Evolutionary conservation across 2,888 invertebrate genomes (phyloP), one percentile per base, ranked within the genome.

Genomic region (Hylaea fasciaria): DNA sequence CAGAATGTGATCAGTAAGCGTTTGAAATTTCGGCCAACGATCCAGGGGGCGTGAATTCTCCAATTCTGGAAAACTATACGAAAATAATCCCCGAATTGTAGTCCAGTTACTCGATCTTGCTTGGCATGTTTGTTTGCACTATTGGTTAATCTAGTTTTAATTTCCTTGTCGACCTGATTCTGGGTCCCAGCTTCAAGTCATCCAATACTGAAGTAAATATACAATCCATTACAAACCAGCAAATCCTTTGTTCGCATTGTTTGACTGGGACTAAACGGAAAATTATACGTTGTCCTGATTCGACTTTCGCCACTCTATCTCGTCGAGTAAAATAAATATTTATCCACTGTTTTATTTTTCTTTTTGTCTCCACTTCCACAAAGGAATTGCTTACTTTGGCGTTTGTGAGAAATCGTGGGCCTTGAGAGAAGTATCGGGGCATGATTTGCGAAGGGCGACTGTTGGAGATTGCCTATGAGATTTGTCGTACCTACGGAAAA

Each of bases 291-390:
- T 16, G 65, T 59, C 55, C 59, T 48, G 64, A 55, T 65, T 57
- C 62, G 52, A 62, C 61, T 71, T 66, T 57, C 63, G 46, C 63
- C 64, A 66, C 70, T 70, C 65, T 65, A 68, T 72, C 68, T 69
- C 62, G 57, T 62, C 66, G 70, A 73, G 74, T 74, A 74, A 63
- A 62, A 76, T 76, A 72, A 72, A 73, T 75, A 71, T 74, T 71
- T 71, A 66, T 66, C 52, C 48, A 60, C 56, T 68, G 62, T 64
- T 62, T 61, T 62, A 62, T 63, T 68, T 66, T 65, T 70, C 62
- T 67, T 65, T 73, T 68, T 67, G 62, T 67, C 64, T 66, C 62
- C 45, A 29, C 32, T 40, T 12, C 39, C 47, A 29, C 64, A 62
- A 64, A 70, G 65, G 64, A 65, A 69, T 67, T 61, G 50, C 50